Conservation (phyloP, 2,113 vertebrate genomes). For the Pseudorectes ferrugineus region DNA sequence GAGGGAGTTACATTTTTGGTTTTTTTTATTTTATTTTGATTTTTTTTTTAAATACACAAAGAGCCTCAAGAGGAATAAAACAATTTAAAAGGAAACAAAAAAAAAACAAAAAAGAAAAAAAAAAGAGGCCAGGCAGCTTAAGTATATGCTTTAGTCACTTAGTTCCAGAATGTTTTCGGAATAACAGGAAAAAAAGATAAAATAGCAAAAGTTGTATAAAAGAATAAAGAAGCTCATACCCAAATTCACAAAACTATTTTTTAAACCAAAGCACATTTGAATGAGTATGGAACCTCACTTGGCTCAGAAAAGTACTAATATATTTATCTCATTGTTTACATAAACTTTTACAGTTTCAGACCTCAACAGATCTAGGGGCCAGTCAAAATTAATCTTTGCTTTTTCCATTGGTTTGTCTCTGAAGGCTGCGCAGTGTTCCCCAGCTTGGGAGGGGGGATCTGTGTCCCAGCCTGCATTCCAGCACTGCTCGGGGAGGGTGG, state of each 20-base stretch:
- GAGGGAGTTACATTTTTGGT: conserved; percentile 45
- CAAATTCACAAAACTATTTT: conserved; percentile 99
- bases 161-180: conserved; percentile 87
- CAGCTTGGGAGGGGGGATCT: neutral
- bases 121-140: conserved; percentile 83
- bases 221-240: conserved; percentile 90
- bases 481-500: neutral
- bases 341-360: conserved; percentile 98
- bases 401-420: conserved; percentile 76
- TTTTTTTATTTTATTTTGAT: conserved; percentile 73
- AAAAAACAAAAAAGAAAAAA: neutral
- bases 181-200: conserved; percentile 76
- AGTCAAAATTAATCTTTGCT: conserved; percentile 79
- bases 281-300: conserved; percentile 92
- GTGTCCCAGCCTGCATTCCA: conserved; percentile 34
- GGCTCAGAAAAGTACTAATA: conserved; percentile 91
- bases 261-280: conserved; percentile 99
- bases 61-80: conserved; percentile 78
- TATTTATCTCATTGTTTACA: conserved; percentile 99
- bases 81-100: conserved; percentile 1
- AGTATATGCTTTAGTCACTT: conserved; percentile 81
- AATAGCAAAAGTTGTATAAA: conserved; percentile 84
- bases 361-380: conserved; percentile 89
- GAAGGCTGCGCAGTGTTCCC: neutral
- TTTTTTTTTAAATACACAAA: conserved; percentile 69